phyloP scores from a whole-genome alignment of 1,140 invertebrate genomes.

The Zaprionus gabonicus region DNA sequence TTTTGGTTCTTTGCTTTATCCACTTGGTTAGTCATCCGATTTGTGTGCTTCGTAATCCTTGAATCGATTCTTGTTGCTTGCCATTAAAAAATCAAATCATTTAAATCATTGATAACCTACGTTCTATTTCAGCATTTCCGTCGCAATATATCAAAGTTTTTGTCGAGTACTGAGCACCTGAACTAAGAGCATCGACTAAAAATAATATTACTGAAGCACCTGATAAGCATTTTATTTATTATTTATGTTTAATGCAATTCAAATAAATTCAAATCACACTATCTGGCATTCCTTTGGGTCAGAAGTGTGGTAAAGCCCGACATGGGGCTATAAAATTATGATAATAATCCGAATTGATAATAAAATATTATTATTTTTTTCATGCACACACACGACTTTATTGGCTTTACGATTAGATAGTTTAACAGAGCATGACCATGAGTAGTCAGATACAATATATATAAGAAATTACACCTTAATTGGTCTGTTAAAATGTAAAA shows the following conservation, averaged over 20 bases:
- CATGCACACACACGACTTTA: not conserved
- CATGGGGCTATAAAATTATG: not conserved
- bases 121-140: not conserved
- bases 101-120: not conserved
- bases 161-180: not conserved
- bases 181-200: slow-evolving; percentile 2
- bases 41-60: not conserved
- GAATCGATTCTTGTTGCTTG: not conserved
- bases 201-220: not conserved
- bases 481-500: slow-evolving; percentile 62
- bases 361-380: slow-evolving; percentile 7
- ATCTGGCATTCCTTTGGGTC: not conserved
- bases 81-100: not conserved
- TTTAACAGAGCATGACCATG: not conserved
- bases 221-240: not conserved
- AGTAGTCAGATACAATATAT: not conserved
- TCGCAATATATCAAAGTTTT: not conserved
- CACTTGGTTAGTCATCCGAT: not conserved
- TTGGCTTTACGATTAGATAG: not conserved
- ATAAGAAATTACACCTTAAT: not conserved
- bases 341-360: not conserved
- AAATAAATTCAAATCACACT: slow-evolving; percentile 5
- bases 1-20: not conserved
- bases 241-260: not conserved
- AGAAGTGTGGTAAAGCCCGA: not conserved